These are phyloP conservation scores for Mormyrus lacerda DNA, from an alignment of 2,113 vertebrate species.

Conservation along the genomic window DNA sequence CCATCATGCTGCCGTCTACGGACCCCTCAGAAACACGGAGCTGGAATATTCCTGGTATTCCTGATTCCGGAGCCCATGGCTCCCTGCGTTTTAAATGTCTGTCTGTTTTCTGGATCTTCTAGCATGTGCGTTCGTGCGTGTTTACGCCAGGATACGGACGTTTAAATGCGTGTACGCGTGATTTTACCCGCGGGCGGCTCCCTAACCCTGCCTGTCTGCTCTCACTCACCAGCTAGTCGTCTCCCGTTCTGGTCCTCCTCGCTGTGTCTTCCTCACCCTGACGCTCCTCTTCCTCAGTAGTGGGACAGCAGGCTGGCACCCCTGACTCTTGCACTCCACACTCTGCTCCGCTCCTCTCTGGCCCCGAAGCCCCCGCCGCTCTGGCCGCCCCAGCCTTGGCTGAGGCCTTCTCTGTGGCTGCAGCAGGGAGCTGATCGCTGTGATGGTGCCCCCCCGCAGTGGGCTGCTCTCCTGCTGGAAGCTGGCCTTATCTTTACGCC, in stretches of 20 bases:
- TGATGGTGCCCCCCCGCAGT: background rate
- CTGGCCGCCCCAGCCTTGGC: background rate
- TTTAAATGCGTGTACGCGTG: background rate
- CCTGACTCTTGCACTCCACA: background rate
- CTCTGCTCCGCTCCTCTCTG: background rate
- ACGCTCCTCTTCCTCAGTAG: background rate
- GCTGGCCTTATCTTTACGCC: background rate
- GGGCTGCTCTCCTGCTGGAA: background rate
- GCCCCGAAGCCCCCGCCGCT: background rate
- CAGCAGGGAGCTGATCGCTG: background rate
- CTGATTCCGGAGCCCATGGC: background rate
- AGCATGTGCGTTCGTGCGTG: background rate
- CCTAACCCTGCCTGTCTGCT: background rate
- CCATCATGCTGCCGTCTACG: background rate
- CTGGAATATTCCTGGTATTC: background rate
- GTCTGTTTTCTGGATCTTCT: background rate
- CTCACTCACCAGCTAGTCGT: background rate
- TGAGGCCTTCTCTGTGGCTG: background rate
- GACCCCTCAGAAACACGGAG: background rate
- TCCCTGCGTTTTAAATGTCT: background rate
- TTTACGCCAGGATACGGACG: background rate
- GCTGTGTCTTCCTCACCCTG: background rate
- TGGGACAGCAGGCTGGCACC: background rate
- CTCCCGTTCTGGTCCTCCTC: background rate
- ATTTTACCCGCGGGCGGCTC: background rate